Base-by-base conservation (phyloP, 2,797 vertebrate genomes). In the Tolypeutes matacus region DNA sequence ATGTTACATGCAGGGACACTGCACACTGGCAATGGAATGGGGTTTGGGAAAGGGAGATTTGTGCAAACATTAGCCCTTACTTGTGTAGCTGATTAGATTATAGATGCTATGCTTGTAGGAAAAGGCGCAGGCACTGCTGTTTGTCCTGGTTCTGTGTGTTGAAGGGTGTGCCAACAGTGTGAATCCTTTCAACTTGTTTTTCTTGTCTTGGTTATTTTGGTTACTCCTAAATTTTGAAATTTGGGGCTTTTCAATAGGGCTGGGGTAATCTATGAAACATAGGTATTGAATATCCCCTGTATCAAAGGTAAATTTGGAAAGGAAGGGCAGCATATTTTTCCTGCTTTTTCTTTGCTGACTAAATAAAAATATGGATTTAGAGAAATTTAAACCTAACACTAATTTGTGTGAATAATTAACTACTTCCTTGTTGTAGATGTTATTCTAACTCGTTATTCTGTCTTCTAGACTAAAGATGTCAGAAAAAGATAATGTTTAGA, bases 381-480 rank as follows among this genome's bases (percentile, higher is more conserved):
- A 69, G 31, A 80, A 34, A 73, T 64, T 90, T 81, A 84, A 83
- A 73, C 69, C 90, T 82, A 8, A 73, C 11, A 67, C 82, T 89
- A 86, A 81, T 80, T 91, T 34, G 36, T 84, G 18, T 65, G 58
- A 85, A 90, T 7, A 80, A 58, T 60, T 92, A 60, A 75, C 21
- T 10, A 58, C 7, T 11, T 7, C 23, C 14, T 39, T 56, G 49
- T 51, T 94, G 15, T 75, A 56, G 76, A 29, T 85, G 65, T 42
- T 85, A 72, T 78, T 82, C 4, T 39, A 65, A 64, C 7, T 39
- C 21, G 21, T 72, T 67, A 60, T 84, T 81, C 72, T 93, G 12
- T 34, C 17, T 72, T 76, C 18, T 14, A 93, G 60, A 85, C 4
- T 13, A 75, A 81, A 73, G 12, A 2, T 85, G 12, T 53, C 13